phyloP scores from a whole-genome alignment of 2,113 vertebrate genomes.

The Hiodon alosoides region DNA sequence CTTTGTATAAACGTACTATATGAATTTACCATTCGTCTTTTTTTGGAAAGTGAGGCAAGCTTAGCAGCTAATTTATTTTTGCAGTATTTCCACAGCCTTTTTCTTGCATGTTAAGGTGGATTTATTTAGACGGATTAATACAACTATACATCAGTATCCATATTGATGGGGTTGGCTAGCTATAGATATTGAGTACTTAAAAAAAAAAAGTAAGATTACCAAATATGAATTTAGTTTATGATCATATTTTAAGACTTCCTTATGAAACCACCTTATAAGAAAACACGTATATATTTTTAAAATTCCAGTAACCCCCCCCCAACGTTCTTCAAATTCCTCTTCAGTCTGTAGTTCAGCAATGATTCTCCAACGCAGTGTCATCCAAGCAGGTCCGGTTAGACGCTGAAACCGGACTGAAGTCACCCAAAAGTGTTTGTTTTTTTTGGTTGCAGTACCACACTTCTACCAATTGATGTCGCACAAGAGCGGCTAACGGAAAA shows the following conservation, averaged over 20 bases:
- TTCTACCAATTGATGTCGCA: slow-evolving; percentile 18
- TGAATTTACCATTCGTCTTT: too few species aligned
- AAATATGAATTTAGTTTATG: background rate
- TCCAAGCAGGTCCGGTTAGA: background rate
- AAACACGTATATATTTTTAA: background rate
- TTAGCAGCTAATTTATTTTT: too few species aligned
- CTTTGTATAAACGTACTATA: too few species aligned
- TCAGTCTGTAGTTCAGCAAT: too few species aligned
- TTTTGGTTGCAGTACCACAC: slow-evolving; percentile 1
- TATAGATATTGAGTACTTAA: background rate
- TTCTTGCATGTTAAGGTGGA: background rate
- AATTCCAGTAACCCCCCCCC: too few species aligned
- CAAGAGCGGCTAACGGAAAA: slow-evolving; percentile 15
- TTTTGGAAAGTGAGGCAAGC: too few species aligned
- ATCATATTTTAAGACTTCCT: background rate
- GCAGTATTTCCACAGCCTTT: too few species aligned
- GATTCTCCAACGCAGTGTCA: background rate
- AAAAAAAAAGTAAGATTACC: background rate
- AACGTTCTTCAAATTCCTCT: too few species aligned
- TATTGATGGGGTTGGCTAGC: background rate
- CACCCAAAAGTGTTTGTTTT: background rate
- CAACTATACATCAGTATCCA: background rate
- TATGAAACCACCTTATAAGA: background rate
- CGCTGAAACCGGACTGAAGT: background rate
- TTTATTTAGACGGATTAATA: background rate